Percentiles rank a stretch among this genome's conserved stretches.
These are phyloP conservation scores for Furnarius figulus DNA, from an alignment of 2,113 vertebrate species.

Conservation along the genomic window DNA sequence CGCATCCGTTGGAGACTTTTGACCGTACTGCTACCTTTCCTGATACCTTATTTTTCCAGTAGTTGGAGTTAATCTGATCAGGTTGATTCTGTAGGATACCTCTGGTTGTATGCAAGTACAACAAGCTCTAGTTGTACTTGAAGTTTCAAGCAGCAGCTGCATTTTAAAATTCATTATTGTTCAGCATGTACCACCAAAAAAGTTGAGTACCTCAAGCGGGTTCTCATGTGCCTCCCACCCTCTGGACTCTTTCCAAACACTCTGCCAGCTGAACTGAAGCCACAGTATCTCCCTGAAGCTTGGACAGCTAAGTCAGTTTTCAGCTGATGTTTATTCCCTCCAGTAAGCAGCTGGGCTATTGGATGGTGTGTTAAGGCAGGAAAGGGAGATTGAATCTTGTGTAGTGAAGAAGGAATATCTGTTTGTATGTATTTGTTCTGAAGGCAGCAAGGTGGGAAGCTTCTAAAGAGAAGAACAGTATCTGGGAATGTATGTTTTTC, in stretches of 20 bases:
- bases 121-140: background rate
- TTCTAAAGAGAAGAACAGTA: background rate
- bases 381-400: rapidly evolving
- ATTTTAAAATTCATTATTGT: background rate
- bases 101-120: background rate
- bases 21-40: background rate
- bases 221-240: background rate
- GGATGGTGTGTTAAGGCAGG: background rate
- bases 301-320: background rate
- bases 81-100: background rate
- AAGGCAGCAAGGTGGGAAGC: background rate
- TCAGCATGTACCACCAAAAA: background rate
- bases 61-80: background rate
- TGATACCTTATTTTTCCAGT: background rate
- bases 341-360: background rate
- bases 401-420: background rate
- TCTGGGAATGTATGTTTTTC: background rate
- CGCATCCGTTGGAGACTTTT: background rate
- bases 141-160: background rate
- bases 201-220: background rate
- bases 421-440: background rate
- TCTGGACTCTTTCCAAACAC: background rate
- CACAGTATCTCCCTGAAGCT: background rate
- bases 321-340: background rate
- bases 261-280: background rate